A percentile compares a stretch with the other conserved stretches of the same genome.
These are phyloP conservation scores for Saccopteryx leptura DNA, from an alignment of 2,113 vertebrate species.

Conservation along the genomic window DNA sequence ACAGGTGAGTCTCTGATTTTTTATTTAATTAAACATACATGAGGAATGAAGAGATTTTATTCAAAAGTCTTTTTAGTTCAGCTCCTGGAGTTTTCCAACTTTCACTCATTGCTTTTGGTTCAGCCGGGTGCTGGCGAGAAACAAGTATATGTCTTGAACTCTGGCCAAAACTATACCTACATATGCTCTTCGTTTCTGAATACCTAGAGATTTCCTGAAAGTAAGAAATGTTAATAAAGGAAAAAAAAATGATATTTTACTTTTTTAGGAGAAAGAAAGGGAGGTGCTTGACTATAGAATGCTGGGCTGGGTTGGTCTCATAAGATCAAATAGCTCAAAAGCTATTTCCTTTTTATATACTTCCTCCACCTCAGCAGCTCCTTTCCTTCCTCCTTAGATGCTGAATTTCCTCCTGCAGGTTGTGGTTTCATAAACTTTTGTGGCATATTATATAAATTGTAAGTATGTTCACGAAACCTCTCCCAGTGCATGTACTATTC, in stretches of 20 bases:
- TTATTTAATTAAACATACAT: neutral
- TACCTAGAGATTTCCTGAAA: neutral
- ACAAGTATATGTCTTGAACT: neutral
- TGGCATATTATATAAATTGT: neutral
- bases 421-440: neutral
- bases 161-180: neutral
- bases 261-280: neutral
- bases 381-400: neutral
- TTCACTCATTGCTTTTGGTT: neutral
- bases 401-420: neutral
- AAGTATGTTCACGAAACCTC: neutral
- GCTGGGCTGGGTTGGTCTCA: neutral
- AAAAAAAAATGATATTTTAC: neutral
- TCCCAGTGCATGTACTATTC: neutral
- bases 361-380: neutral
- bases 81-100: neutral
- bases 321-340: neutral
- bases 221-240: neutral
- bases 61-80: neutral
- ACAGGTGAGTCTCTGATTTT: neutral
- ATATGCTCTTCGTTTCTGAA: neutral
- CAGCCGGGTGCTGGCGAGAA: neutral
- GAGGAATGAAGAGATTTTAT: neutral
- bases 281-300: neutral
- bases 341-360: neutral